Base-by-base conservation (phyloP, 2,113 vertebrate species). In the Aplodontia rufa region DNA sequence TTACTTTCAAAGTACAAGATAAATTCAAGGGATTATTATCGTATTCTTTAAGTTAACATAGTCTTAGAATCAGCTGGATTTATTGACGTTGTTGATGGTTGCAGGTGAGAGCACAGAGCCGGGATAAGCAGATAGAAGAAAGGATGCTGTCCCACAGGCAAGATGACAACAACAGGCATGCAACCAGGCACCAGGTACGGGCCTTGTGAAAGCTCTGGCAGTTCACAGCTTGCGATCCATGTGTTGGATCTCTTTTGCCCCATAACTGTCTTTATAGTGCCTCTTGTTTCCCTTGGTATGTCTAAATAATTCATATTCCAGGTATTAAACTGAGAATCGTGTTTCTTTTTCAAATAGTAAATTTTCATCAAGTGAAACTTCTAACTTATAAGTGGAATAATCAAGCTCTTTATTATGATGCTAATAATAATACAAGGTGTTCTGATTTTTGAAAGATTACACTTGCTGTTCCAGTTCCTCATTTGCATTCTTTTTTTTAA, bases 101-200 rank as follows among this genome's bases (percentile, higher is more conserved):
- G 93, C 98, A 99, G 99, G 99, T 99, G 75, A 99, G 99, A 98
- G 99, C 99, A 3, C 98, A 99, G 98, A 99, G 99, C 92, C 99
- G 99, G 42, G 99, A 99, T 96, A 99, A 99, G 98, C 99, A 99
- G 98, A 99, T 99, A 30, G 99, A 99, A 95, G 99, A 99, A 87
- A 86, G 99, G 76, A 99, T 99, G 98, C 89, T 99, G 97, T 99
- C 99, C 30, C 99, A 99, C 94, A 98, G 98, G 47, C 99, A 99
- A 97, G 99, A 99, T 60, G 99, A 99, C 98, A 99, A 99, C 97
- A 99, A 99, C 98, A 99, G 99, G 92, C 99, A 99, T 3, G 99
- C 99, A 92, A 99, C 99, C 90, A 99, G 99, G 58, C 99, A 99
- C 98, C 99, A 99, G 99, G 99, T 99, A 72, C 17, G 98, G 96